phyloP scores from a whole-genome alignment of 2,888 invertebrate genomes.

The Rugalucina vietnamica region DNA sequence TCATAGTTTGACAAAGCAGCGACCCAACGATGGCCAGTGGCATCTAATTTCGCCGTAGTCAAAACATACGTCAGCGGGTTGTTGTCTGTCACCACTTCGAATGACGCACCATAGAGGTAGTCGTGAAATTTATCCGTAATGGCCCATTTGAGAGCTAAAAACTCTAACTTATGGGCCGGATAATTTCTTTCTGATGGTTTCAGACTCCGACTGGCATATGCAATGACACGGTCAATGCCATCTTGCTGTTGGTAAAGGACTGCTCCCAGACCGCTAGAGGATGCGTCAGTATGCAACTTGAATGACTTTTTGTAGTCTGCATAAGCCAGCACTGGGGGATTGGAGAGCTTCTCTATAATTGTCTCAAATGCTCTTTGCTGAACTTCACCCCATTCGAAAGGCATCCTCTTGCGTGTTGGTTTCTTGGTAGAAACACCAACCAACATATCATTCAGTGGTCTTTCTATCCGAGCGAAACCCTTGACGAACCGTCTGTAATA shows the following conservation, averaged over 20 bases:
- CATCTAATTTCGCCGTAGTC: not conserved
- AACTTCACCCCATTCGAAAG: not conserved
- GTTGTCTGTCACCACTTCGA: not conserved
- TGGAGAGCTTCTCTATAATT: not conserved
- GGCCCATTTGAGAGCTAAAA: not conserved
- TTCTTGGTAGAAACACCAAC: not conserved
- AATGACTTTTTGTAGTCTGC: not conserved
- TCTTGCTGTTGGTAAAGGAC: not conserved
- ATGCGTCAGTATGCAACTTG: not conserved
- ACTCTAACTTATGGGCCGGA: not conserved
- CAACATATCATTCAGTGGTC: too few relatives aligned
- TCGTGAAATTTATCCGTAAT: not conserved
- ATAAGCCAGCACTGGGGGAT: not conserved
- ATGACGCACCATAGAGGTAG: not conserved
- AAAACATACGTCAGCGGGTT: not conserved
- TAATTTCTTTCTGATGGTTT: not conserved
- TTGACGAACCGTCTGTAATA: constrained; percentile 26
- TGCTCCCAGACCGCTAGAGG: not conserved
- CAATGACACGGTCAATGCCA: too few relatives aligned
- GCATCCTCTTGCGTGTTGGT: not conserved
- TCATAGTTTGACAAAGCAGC: not conserved
- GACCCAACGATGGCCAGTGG: not conserved
- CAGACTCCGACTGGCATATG: too few relatives aligned
- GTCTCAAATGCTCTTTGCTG: not conserved
- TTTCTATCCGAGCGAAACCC: too few relatives aligned